phyloP scores from a whole-genome alignment of 2,888 invertebrate genomes.

The Beris chalybata region DNA sequence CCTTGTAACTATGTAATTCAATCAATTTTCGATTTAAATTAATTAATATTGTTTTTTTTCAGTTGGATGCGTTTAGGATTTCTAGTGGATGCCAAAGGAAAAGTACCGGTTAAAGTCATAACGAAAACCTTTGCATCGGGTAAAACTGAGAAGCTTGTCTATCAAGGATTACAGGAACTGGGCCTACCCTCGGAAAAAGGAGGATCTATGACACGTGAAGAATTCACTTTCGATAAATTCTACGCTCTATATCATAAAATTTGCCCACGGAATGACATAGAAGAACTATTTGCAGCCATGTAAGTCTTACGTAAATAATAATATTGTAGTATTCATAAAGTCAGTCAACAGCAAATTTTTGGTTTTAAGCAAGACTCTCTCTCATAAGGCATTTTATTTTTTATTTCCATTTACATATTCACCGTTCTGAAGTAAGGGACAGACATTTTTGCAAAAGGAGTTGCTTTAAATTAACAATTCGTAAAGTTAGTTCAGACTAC shows the following conservation, averaged over 20 bases:
- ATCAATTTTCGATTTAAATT: too few relatives aligned
- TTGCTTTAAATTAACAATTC: too few relatives aligned
- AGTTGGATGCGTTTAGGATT: conserved; percentile 99
- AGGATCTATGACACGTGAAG: conserved; percentile 90
- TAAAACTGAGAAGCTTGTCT: conserved; percentile 96
- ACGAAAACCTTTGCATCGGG: conserved; percentile 99
- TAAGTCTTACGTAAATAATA: conserved; percentile 61
- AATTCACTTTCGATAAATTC: conserved; percentile 98
- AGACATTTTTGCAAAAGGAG: too few relatives aligned
- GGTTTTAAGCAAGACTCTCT: too few relatives aligned
- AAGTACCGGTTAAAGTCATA: conserved; percentile 95
- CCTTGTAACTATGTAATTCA: too few relatives aligned
- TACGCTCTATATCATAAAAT: conserved; percentile 98
- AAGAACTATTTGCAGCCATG: conserved; percentile 95
- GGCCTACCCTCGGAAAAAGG: conserved; percentile 94
- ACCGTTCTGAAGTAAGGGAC: too few relatives aligned
- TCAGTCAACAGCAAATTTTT: too few relatives aligned
- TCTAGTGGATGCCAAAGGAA: conserved; percentile 89
- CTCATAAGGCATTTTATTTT: too few relatives aligned
- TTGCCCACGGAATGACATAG: conserved; percentile 97
- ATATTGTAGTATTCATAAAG: too few relatives aligned
- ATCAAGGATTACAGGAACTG: conserved; percentile 92
- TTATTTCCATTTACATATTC: too few relatives aligned
- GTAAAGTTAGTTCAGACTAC: too few relatives aligned
- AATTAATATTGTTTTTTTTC: conserved; percentile 45